phyloP scores from a whole-genome alignment of 2,113 vertebrate genomes.

The Lota lota region DNA sequence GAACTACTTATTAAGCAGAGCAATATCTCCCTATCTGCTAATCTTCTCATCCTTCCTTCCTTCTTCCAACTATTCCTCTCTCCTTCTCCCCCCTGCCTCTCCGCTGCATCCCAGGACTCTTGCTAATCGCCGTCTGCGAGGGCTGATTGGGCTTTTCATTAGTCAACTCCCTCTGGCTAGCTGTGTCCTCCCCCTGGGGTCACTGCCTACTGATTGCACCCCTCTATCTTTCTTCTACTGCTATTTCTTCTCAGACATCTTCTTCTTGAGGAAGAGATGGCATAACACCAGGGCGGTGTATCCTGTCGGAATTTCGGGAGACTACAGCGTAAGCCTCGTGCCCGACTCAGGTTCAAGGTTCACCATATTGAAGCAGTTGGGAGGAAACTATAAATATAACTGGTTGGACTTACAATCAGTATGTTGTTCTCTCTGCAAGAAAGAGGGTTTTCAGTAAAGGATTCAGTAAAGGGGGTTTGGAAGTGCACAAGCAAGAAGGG shows the following conservation, averaged over 20 bases:
- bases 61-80: background rate
- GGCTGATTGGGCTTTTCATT: slow-evolving; percentile 75
- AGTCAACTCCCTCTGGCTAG: slow-evolving; percentile 68
- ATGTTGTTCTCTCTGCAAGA: background rate
- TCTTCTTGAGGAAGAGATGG: slow-evolving; percentile 35
- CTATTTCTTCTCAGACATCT: background rate
- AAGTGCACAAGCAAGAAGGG: background rate
- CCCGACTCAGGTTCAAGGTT: slow-evolving; percentile 12
- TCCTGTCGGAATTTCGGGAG: slow-evolving; percentile 15
- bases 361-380: slow-evolving; percentile 8
- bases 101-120: slow-evolving; percentile 61
- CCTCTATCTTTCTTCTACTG: slow-evolving; percentile 23
- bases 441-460: background rate
- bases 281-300: slow-evolving; percentile 34
- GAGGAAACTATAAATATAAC: slow-evolving; percentile 6
- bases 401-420: background rate
- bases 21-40: slow-evolving; percentile 14
- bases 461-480: background rate
- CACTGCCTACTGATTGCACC: slow-evolving; percentile 70
- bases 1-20: slow-evolving; percentile 10
- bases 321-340: background rate
- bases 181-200: slow-evolving; percentile 69
- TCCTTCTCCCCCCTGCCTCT: slow-evolving; percentile 36
- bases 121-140: slow-evolving; percentile 63
- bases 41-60: slow-evolving; percentile 38